A percentile compares a stretch with the other conserved stretches of the same genome.
Evolutionary conservation across 2,113 vertebrate genomes (phyloP).

Genomic region (Sander lucioperca): DNA sequence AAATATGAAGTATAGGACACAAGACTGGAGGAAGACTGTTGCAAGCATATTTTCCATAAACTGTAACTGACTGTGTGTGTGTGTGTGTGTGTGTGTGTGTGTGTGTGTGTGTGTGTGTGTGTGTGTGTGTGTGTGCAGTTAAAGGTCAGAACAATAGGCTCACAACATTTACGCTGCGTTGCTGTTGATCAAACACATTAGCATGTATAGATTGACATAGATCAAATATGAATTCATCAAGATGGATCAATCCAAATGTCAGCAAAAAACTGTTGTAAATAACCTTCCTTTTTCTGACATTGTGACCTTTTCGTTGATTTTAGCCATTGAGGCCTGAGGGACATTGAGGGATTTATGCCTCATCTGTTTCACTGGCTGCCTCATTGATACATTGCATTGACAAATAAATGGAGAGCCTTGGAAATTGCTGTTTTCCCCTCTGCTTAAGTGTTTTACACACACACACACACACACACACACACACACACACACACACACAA

Average conservation of each 20-base stretch:
- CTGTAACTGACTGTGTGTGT: neutral
- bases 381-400: slow-evolving; percentile 56
- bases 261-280: slow-evolving; percentile 10
- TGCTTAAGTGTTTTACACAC: slow-evolving; percentile 44
- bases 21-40: neutral
- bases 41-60: neutral
- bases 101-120: neutral
- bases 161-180: neutral
- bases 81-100: neutral
- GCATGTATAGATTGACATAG: slow-evolving; percentile 23
- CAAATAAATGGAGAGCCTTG: slow-evolving; percentile 33
- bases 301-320: slow-evolving; percentile 14
- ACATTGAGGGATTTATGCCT: slow-evolving; percentile 25
- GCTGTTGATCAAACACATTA: slow-evolving; percentile 37
- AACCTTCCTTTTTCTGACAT: slow-evolving; percentile 29
- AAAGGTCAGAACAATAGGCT: slow-evolving; percentile 22
- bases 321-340: neutral
- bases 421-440: slow-evolving; percentile 37
- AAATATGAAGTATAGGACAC: neutral
- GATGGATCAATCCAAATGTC: neutral
- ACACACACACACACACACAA: slow-evolving; percentile 10
- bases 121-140: neutral
- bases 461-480: slow-evolving; percentile 7
- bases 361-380: slow-evolving; percentile 34
- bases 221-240: slow-evolving; percentile 40